Conservation (phyloP, 2,888 invertebrate species). For the Drosophila merina region DNA sequence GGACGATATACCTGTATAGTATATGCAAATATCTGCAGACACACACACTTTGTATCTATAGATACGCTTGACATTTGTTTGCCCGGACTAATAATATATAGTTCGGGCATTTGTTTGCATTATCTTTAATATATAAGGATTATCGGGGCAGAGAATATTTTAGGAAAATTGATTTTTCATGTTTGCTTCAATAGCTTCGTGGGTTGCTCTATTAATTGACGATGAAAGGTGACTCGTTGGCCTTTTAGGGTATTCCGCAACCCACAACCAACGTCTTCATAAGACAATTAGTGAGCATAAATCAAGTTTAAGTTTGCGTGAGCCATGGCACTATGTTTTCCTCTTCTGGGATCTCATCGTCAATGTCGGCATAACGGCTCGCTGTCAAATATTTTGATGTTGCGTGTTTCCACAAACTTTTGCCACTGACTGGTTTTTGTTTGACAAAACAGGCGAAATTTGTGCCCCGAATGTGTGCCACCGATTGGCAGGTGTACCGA, state of each 20-base stretch:
- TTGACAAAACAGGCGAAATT: constrained; percentile 43
- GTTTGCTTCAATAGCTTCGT: constrained; percentile 12
- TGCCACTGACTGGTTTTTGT: constrained; percentile 43
- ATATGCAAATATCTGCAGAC: constrained; percentile 26
- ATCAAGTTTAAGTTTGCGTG: constrained; percentile 62
- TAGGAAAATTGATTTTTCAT: constrained; percentile 41
- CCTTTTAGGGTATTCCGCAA: not conserved
- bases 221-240: constrained; percentile 11
- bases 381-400: constrained; percentile 52
- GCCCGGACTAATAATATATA: constrained; percentile 24
- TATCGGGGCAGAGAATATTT: constrained; percentile 17
- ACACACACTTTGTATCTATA: constrained; percentile 22
- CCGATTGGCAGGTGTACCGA: constrained; percentile 13
- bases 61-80: constrained; percentile 31
- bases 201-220: constrained; percentile 4
- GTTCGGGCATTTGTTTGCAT: constrained; percentile 4
- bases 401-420: constrained; percentile 58
- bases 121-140: constrained; percentile 31
- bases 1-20: constrained; percentile 7
- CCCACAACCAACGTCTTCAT: constrained; percentile 43
- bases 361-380: constrained; percentile 58
- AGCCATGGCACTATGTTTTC: constrained; percentile 21
- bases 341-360: constrained; percentile 43
- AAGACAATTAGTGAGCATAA: constrained; percentile 66
- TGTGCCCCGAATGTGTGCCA: constrained; percentile 34